Evolutionary conservation across 1,140 invertebrate species (phyloP).

Genomic region (Drosophila ambigua): DNA sequence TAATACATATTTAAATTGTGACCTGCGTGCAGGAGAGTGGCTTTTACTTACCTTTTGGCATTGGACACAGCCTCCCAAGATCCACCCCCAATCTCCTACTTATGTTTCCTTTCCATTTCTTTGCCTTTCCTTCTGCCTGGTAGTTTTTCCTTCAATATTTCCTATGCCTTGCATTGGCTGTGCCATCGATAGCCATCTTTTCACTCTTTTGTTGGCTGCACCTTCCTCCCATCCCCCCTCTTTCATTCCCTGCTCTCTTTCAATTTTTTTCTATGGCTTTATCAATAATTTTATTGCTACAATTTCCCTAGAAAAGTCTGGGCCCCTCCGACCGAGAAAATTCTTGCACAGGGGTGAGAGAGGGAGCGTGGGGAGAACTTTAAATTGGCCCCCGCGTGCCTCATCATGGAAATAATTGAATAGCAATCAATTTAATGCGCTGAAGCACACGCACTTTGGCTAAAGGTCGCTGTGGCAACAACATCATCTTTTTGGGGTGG

Average conservation of each 20-base stretch:
- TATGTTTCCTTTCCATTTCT: not conserved
- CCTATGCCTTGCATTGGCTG: constrained; percentile 48
- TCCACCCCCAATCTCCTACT: constrained; percentile 10
- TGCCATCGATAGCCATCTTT: constrained; percentile 62
- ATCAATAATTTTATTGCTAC: constrained; percentile 59
- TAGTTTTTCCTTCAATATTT: constrained; percentile 4
- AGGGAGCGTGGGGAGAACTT: constrained; percentile 12
- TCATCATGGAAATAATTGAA: constrained; percentile 62
- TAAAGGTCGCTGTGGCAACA: constrained; percentile 60
- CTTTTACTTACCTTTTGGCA: constrained; percentile 17
- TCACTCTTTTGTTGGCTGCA: constrained; percentile 51
- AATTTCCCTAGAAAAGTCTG: constrained; percentile 24
- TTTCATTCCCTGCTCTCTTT: not conserved
- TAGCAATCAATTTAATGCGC: constrained; percentile 79
- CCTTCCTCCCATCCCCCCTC: constrained; percentile 14
- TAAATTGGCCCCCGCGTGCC: constrained; percentile 42
- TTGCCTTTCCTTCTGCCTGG: too few relatives aligned
- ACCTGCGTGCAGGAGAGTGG: constrained; percentile 24
- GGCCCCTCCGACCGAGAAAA: too few relatives aligned
- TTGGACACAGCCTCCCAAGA: not conserved
- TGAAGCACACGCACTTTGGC: constrained; percentile 67
- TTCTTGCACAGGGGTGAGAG: too few relatives aligned
- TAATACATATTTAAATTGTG: constrained; percentile 78
- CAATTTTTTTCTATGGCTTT: constrained; percentile 2
- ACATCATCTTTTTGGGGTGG: not conserved